Conservation (phyloP, 2,797 vertebrate species). For the Harpagifer antarcticus region DNA sequence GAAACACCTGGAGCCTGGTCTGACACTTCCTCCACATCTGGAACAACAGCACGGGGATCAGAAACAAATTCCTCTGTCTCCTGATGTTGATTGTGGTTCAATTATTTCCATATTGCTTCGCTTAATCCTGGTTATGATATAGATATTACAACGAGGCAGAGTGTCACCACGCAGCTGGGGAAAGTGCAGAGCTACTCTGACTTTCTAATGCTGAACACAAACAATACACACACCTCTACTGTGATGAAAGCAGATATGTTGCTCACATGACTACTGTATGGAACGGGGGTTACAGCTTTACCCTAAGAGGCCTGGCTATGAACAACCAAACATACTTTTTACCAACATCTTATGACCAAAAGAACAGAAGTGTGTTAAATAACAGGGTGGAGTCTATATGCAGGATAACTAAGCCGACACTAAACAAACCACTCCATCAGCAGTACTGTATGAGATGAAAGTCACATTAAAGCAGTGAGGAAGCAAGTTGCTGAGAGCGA, state of each 20-base stretch:
- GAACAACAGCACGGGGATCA: slow-evolving; percentile 10
- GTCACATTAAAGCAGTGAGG: slow-evolving; percentile 19
- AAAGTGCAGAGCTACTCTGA: slow-evolving; percentile 10
- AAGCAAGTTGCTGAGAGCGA: background rate
- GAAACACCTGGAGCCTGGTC: slow-evolving; percentile 36
- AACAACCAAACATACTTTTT: slow-evolving; percentile 19
- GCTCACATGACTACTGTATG: slow-evolving; percentile 12
- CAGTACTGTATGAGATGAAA: background rate
- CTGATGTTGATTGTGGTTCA: slow-evolving; percentile 25
- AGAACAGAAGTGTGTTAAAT: slow-evolving; percentile 8
- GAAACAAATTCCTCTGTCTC: background rate
- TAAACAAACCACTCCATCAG: slow-evolving; percentile 34
- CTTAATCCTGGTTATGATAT: slow-evolving; percentile 7
- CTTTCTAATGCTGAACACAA: slow-evolving; percentile 10
- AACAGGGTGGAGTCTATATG: slow-evolving; percentile 23
- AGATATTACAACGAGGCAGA: slow-evolving; percentile 12
- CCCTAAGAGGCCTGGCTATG: slow-evolving; percentile 4
- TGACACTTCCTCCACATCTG: slow-evolving; percentile 22
- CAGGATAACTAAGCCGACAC: slow-evolving; percentile 44
- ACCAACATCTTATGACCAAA: slow-evolving; percentile 18
- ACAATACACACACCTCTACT: slow-evolving; percentile 6
- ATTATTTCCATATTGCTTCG: slow-evolving; percentile 41
- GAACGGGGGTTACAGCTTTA: slow-evolving; percentile 3
- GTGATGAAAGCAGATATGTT: slow-evolving; percentile 20
- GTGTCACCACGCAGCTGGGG: slow-evolving; percentile 10